Conservation (phyloP, 2,113 vertebrate species). For the Melanostigma gelatinosum region DNA sequence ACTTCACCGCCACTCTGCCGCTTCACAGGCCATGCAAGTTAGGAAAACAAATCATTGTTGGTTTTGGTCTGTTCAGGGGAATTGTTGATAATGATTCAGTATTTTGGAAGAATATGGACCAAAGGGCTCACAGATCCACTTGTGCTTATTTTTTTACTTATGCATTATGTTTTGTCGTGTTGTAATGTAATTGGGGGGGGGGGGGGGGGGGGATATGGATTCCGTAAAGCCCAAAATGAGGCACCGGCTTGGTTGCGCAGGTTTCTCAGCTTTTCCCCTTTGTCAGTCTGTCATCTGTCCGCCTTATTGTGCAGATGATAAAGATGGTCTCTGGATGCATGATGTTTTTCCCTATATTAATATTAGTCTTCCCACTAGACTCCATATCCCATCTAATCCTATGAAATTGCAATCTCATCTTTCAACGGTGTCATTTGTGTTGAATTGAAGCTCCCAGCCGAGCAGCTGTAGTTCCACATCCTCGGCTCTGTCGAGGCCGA, state of each 20-base stretch:
- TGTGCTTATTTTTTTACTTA: too few species aligned
- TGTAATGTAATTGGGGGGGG: too few species aligned
- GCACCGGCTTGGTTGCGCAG: neutral
- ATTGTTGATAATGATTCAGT: too few species aligned
- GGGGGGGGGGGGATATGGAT: neutral
- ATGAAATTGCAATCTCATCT: conserved; percentile 54
- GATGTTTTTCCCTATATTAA: conserved; percentile 6
- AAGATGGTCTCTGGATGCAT: neutral
- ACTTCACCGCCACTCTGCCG: too few species aligned
- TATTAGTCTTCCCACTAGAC: conserved; percentile 40
- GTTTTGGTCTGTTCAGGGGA: too few species aligned
- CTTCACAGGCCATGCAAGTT: too few species aligned
- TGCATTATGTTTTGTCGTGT: too few species aligned
- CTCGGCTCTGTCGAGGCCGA: conserved; percentile 21
- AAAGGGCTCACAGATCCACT: too few species aligned
- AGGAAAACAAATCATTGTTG: too few species aligned
- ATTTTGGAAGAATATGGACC: too few species aligned
- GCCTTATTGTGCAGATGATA: neutral
- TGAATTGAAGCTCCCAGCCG: conserved; percentile 44
- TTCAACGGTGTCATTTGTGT: conserved; percentile 53
- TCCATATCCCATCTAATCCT: conserved; percentile 49
- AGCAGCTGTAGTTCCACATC: conserved; percentile 45
- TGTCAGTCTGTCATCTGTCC: neutral
- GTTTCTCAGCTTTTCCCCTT: neutral
- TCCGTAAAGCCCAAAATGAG: conserved; percentile 12